Evolutionary conservation across 1,140 invertebrate species (phyloP).

Genomic region (Stenopsyche tienmushanensis): DNA sequence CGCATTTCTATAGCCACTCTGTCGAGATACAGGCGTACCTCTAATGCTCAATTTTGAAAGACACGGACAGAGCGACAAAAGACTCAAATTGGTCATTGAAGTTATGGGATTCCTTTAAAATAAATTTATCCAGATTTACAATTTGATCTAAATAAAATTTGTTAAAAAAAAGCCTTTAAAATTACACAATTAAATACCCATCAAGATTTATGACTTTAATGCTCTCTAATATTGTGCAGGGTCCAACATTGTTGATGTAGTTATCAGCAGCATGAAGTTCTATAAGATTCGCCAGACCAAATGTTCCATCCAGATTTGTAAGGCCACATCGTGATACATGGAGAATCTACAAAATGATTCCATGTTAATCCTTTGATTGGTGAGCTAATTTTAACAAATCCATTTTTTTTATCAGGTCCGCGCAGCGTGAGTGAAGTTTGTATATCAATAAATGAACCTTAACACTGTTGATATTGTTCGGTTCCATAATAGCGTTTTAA

Average conservation of each 20-base stretch:
- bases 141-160: not conserved
- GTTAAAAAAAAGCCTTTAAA: not conserved
- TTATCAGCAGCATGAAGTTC: slow-evolving; percentile 65
- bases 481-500: no score
- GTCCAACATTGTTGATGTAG: slow-evolving; percentile 59
- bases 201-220: slow-evolving; percentile 56
- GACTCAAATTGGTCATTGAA: slow-evolving; percentile 47
- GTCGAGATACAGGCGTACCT: slow-evolving; percentile 49
- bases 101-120: slow-evolving; percentile 48
- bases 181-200: slow-evolving; percentile 45
- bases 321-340: slow-evolving; percentile 66
- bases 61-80: slow-evolving; percentile 50
- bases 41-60: slow-evolving; percentile 49
- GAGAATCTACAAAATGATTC: slow-evolving; percentile 52
- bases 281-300: slow-evolving; percentile 59
- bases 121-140: not conserved
- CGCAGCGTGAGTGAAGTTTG: no score
- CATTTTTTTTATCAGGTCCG: no score
- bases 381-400: no score
- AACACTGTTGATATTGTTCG: no score
- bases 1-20: slow-evolving; percentile 46
- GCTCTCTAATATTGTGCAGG: slow-evolving; percentile 56
- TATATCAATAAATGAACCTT: no score
- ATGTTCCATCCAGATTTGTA: slow-evolving; percentile 64
- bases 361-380: no score